Conservation (phyloP, 1,140 invertebrate genomes). For the Copidosoma floridanum region DNA sequence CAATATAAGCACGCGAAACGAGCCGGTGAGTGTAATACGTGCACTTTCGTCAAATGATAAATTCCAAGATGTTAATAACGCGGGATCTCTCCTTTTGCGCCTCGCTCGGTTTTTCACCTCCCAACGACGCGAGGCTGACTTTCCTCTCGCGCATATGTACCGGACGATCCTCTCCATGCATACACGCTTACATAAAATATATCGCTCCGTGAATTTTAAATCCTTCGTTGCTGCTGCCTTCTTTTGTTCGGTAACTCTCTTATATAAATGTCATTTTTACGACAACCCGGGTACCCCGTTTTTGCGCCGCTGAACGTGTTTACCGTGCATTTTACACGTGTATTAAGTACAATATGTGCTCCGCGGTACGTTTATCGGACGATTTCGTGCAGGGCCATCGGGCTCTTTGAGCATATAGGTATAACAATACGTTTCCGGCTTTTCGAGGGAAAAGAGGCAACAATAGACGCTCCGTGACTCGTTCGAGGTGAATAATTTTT, state of each 20-base stretch:
- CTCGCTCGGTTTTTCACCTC: neutral
- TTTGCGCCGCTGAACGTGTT: too few species aligned
- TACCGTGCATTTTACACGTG: neutral
- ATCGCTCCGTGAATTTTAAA: neutral
- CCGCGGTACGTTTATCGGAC: too few species aligned
- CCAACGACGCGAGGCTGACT: neutral
- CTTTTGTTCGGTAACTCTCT: conserved; percentile 6
- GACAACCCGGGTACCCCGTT: too few species aligned
- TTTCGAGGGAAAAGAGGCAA: too few species aligned
- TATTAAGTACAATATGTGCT: neutral
- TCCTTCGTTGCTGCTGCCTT: too few species aligned
- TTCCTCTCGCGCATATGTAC: neutral
- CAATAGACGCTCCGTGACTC: too few species aligned
- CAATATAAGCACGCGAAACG: too few species aligned
- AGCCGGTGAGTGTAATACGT: too few species aligned
- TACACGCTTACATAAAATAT: neutral
- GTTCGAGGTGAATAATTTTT: too few species aligned
- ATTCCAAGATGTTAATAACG: neutral
- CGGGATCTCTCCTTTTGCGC: neutral
- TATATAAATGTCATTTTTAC: neutral
- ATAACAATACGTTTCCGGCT: too few species aligned
- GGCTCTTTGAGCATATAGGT: too few species aligned
- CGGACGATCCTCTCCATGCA: neutral
- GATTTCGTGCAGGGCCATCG: too few species aligned
- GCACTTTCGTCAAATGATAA: neutral